These are phyloP conservation scores for Eustalomyia histrio DNA, from an alignment of 2,888 invertebrate species.

Conservation along the genomic window DNA sequence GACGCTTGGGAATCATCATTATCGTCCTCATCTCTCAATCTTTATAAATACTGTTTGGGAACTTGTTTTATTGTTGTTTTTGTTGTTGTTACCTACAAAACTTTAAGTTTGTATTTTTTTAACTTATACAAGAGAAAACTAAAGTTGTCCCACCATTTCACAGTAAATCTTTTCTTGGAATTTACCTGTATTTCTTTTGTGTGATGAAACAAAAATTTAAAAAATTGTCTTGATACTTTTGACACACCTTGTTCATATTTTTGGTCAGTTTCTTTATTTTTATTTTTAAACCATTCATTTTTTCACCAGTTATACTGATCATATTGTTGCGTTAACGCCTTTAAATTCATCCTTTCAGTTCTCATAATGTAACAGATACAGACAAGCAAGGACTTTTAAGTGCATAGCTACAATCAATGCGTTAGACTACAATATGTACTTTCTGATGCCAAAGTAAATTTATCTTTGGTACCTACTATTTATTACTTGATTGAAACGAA, in stretches of 20 bases:
- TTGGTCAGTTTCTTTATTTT: background rate
- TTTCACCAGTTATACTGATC: background rate
- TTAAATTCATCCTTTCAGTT: too few species aligned
- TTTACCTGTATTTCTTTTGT: constrained; percentile 31
- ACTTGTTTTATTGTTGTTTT: constrained; percentile 3
- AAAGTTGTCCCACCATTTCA: constrained; percentile 20
- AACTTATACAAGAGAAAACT: background rate
- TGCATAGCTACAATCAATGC: too few species aligned
- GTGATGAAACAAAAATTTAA: constrained; percentile 2
- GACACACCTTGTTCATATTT: constrained; percentile 10
- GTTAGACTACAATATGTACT: too few species aligned
- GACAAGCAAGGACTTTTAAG: too few species aligned
- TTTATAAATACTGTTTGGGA: constrained; percentile 40
- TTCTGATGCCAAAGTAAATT: too few species aligned
- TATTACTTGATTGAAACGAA: too few species aligned
- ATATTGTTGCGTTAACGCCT: background rate
- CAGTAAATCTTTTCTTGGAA: constrained; percentile 11
- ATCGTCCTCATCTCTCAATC: constrained; percentile 62
- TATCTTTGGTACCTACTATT: too few species aligned
- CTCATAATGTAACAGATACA: too few species aligned
- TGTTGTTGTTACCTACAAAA: background rate
- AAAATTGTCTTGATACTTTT: constrained; percentile 19
- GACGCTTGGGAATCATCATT: constrained; percentile 66
- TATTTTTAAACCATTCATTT: background rate
- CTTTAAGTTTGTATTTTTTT: background rate